A percentile compares a stretch with the other conserved stretches of the same genome.
Conservation (phyloP, 2,797 vertebrate species). For the Peromyscus attwateri region DNA sequence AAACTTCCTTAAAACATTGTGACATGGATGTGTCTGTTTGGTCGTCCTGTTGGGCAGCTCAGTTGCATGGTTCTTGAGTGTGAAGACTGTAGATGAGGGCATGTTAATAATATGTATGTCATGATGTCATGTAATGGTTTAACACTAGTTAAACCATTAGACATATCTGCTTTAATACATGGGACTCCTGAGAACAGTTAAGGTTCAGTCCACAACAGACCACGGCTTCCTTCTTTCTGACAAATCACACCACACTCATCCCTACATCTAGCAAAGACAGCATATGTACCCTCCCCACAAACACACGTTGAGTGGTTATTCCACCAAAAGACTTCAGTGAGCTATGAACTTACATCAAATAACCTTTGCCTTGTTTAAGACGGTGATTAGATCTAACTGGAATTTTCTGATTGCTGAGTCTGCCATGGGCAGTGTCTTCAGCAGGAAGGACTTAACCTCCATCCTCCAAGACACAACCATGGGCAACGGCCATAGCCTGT, state of each 20-base stretch:
- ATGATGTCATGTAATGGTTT: background rate
- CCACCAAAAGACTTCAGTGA: constrained; percentile 14
- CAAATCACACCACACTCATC: background rate
- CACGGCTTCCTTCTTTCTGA: background rate
- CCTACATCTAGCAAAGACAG: background rate
- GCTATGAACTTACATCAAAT: constrained; percentile 6
- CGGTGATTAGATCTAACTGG: background rate
- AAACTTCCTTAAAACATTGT: background rate
- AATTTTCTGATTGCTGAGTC: background rate
- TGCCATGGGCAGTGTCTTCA: background rate
- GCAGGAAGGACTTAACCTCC: background rate
- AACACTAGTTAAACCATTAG: background rate
- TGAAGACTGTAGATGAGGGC: background rate
- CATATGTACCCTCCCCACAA: background rate
- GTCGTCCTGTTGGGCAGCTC: background rate
- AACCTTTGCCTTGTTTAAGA: constrained; percentile 32
- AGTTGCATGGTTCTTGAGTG: background rate
- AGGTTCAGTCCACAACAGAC: background rate
- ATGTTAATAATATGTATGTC: background rate
- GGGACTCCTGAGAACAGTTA: background rate
- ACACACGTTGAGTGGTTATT: background rate
- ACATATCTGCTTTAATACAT: background rate
- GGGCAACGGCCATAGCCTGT: background rate
- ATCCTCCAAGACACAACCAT: background rate
- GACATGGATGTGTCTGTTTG: background rate